Evolutionary conservation across 2,797 vertebrate species (phyloP), one percentile per base, ranked within the genome.

Genomic region (Pelodytes ibericus): DNA sequence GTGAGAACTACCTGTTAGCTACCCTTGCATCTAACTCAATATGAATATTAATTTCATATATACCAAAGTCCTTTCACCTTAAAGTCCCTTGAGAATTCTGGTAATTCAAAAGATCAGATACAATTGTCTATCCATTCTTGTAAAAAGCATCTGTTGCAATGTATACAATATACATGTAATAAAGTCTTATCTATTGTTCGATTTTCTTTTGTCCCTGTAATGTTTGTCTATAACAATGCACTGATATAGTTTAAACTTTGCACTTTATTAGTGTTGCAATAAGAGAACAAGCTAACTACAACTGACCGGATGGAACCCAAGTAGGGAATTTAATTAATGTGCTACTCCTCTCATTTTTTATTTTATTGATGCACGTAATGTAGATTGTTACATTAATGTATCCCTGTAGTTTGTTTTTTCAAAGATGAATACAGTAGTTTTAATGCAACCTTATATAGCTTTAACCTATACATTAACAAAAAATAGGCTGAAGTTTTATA

Each of bases 101-200:
- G n/a, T 10, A 27, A 39, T 39, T 47, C 0, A 0, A 24, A 1
- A 20, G 2, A 0, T 31, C 24, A 1, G 11, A 0, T 0, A 0
- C n/a, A 13, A 0, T 0, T 3, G 0, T 0, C 0, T 11, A 0
- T 58, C 16, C 8, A 58, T n/a, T 1, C n/a, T 51, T 67, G 63
- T 39, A 27, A 27, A 53, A 53, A 53, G n/a, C 18, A 20, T 49
- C 53, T 67, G 31, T 58, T 70, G 53, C 13, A 70, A 58, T 70
- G 51, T 59, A 16, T 70, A 70, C 53, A 70, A 24, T 58, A 26
- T 59, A 24, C n/a, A 25, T 41, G 51, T 70, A 70, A 70, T 70
- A 70, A 70, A 59, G 31, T 70, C 31, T 53, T 65, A 64, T 64
- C 33, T 58, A 58, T 41, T 58, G 53, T 39, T 31, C 8, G 13